Evolutionary conservation across 2,888 invertebrate genomes (phyloP).

Genomic region (Diarsia mendica): DNA sequence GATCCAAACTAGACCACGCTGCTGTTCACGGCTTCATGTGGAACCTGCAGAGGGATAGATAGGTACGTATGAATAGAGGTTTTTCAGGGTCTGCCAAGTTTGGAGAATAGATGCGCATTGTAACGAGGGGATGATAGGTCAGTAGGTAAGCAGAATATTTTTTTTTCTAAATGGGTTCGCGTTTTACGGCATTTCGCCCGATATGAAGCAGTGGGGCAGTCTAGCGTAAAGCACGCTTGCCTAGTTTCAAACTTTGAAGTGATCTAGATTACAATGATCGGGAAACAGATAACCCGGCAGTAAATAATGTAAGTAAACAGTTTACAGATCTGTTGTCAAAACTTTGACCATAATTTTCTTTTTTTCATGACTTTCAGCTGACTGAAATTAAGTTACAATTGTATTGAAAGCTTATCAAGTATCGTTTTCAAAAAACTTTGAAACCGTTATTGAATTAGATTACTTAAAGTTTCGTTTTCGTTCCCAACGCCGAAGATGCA

Average conservation of each 20-base stretch:
- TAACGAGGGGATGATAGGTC: not conserved
- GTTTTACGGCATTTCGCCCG: not conserved
- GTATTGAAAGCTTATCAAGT: not conserved
- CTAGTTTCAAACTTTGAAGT: too few relatives aligned
- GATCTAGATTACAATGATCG: too few relatives aligned
- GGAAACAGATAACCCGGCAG: too few relatives aligned
- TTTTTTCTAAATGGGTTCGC: too few relatives aligned
- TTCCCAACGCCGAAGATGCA: slow-evolving; percentile 3
- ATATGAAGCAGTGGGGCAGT: not conserved
- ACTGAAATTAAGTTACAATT: not conserved
- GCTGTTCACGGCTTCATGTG: slow-evolving; percentile 92
- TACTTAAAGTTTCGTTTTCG: not conserved
- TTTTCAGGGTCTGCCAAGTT: slow-evolving; percentile 36
- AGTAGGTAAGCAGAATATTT: not conserved
- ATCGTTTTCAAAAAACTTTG: not conserved
- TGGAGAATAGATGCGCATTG: not conserved
- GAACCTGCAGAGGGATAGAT: slow-evolving; percentile 81
- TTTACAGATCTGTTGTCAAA: too few relatives aligned
- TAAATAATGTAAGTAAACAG: too few relatives aligned
- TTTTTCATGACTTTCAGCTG: not conserved
- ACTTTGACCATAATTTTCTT: too few relatives aligned
- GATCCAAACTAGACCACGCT: slow-evolving; percentile 91
- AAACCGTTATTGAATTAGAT: too few relatives aligned
- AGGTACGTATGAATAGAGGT: not conserved
- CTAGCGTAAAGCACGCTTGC: too few relatives aligned